Evolutionary conservation across 2,888 invertebrate species (phyloP), one percentile per base, ranked within the genome.

Genomic region (Callimorpha dominula): DNA sequence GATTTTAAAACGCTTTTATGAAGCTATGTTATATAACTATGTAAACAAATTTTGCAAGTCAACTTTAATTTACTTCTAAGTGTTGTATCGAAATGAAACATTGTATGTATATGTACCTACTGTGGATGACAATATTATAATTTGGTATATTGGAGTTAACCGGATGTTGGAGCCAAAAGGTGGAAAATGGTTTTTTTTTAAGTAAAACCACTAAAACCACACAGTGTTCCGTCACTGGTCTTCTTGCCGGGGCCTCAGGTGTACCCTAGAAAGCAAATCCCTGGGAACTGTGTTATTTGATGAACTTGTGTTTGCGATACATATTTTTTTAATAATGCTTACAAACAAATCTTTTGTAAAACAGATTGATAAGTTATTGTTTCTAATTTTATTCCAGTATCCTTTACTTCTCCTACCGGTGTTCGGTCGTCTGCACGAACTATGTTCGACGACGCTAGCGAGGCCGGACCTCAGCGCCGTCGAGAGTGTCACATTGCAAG

Each of bases 371-470:
- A 40, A n/a, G 11, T 1, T 6, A 14, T 40, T 5, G 8, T 50
- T 50, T 50, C 4, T 9, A 5, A 17, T 57, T 60, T 64, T 12
- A 68, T 43, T 64, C 0, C 86, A 95, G 91, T 99, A 98, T 93
- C 99, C 99, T 0, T 91, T 98, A 46, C 94, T 99, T 0, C 92
- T 99, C 74, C 93, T 99, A 88, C 98, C 98, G 0, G 97, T 98
- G 57, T 99, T 99, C 92, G 97, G 98, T 70, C 97, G 98, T 77
- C 97, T 99, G 78, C 97, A 98, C 88, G 96, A 97, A 12, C 97
- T 98, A 81, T 97, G 98, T 6, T 97, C 97, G 71, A 96, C 96
- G 75, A 95, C 99, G 71, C 96, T 97, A 7, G 96, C 97, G 68
- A 97, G 97, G 77, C 97, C 97, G 5, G 97, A 97, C 82, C 96